Evolutionary conservation across 2,888 invertebrate species (phyloP).

Genomic region (Epistrophe grossulariae): DNA sequence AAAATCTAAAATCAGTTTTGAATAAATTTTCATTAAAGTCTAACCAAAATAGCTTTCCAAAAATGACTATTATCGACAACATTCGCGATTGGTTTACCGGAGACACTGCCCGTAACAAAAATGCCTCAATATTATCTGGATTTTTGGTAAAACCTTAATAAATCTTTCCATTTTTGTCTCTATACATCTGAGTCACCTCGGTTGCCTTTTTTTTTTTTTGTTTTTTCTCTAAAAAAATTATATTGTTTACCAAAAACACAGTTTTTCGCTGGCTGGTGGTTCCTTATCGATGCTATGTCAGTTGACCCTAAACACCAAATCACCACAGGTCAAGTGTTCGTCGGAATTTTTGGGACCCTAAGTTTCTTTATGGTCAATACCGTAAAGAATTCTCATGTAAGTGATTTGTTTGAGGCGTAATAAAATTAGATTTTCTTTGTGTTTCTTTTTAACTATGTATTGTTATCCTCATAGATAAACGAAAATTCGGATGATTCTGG

Average conservation of each 20-base stretch:
- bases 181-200: constrained; percentile 61
- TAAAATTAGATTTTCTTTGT: not conserved
- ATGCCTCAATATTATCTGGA: constrained; percentile 94
- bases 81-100: constrained; percentile 92
- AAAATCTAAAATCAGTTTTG: not conserved
- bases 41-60: constrained; percentile 33
- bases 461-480: constrained; percentile 77
- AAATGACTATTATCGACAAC: constrained; percentile 90
- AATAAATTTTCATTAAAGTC: not conserved
- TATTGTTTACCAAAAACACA: constrained; percentile 81
- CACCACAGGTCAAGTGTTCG: constrained; percentile 92
- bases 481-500: constrained; percentile 85
- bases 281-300: constrained; percentile 96
- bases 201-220: constrained; percentile 40
- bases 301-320: constrained; percentile 89
- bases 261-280: constrained; percentile 99
- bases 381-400: constrained; percentile 95
- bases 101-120: constrained; percentile 93
- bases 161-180: constrained; percentile 39
- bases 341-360: constrained; percentile 96
- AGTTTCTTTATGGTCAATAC: constrained; percentile 99
- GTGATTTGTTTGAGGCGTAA: constrained; percentile 41
- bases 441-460: constrained; percentile 29
- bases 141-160: constrained; percentile 88
- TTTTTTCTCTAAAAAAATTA: constrained; percentile 31